Evolutionary conservation across 2,113 vertebrate species (phyloP).

Genomic region (Archocentrus centrarchus): DNA sequence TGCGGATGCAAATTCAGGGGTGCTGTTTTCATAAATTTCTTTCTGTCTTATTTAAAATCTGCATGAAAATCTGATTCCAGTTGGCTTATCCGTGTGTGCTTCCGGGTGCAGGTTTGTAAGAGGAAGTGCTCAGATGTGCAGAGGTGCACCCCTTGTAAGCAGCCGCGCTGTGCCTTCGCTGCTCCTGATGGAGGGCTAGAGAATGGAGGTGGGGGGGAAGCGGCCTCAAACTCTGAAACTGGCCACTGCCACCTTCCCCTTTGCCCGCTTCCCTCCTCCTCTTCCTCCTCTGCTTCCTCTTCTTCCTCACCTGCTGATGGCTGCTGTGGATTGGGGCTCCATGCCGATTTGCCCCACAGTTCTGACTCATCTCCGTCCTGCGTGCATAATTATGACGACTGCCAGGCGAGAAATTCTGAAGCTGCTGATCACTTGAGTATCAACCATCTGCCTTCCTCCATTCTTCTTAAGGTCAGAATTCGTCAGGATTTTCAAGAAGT

Average conservation of each 20-base stretch:
- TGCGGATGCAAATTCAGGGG: background rate
- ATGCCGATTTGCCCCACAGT: constrained; percentile 69
- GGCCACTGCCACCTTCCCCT: constrained; percentile 79
- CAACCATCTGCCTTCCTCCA: constrained; percentile 95
- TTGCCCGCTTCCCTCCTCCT: constrained; percentile 80
- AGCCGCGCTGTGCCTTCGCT: constrained; percentile 87
- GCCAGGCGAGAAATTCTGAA: constrained; percentile 74
- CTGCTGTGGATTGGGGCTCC: constrained; percentile 72
- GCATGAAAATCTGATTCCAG: background rate
- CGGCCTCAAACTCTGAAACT: constrained; percentile 69
- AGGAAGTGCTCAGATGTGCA: constrained; percentile 89
- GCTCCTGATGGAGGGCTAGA: constrained; percentile 76
- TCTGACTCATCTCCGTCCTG: constrained; percentile 73
- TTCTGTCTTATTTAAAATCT: background rate
- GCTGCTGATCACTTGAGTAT: constrained; percentile 81
- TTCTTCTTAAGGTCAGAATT: constrained; percentile 92
- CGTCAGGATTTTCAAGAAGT: background rate
- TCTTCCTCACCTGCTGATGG: constrained; percentile 77
- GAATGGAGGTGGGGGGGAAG: constrained; percentile 67
- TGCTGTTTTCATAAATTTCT: background rate
- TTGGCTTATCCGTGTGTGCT: constrained; percentile 18
- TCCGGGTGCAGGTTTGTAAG: constrained; percentile 85
- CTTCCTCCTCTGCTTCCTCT: constrained; percentile 71
- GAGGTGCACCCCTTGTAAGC: constrained; percentile 89
- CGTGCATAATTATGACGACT: constrained; percentile 78